Base-by-base conservation (phyloP, 1,140 invertebrate genomes). In the Lordiphosa stackelbergi region DNA sequence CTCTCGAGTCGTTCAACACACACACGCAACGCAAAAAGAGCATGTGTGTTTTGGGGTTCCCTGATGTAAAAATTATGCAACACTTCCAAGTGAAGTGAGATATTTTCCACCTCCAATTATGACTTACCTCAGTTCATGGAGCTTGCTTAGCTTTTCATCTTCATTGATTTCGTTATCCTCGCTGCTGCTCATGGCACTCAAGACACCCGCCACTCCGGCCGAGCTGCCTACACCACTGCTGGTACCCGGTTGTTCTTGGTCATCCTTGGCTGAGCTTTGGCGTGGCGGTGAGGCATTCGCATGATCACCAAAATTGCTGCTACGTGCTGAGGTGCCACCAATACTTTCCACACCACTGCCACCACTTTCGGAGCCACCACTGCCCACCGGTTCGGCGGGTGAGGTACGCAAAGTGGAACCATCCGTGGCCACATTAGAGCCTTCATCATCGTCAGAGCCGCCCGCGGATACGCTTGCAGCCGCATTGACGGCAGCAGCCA, bases 361-460 rank as follows among this genome's bases (percentile, higher is more conserved):
- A 38, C 94, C 94, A 88, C 95, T 96, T 86, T 97, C 96, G 35
- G 94, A 96, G 35, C 93, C 93, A 41, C 91, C 91, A 57, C 90
- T 90, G 51, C 90, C 90, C 6, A 90, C 92, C 56, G 93, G 94
- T 53, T 94, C 93, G 2, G 95, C 95, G 1, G 95, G 95, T 0
- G 95, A 97, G 9, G 96, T 97, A 62, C 96, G 91, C 46, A 97
- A 89, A 1, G 95, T 97, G 41, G 95, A 97, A 28, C 95, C 96
- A 88, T 97, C 96, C 3, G 95, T 97, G 4, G 95, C 96, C 31
- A 95, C 95, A 46, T 95, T 97, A 59, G 95, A 96, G n/a, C 94
- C 87, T 89, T 98, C 97, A 87, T 98, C 97, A 88, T 98, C 96
- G 35, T 95, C 96, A 0, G 85, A 85, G 2, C 95, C 95, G 22